Base-by-base conservation (phyloP, 2,888 invertebrate species). In the Matsumyia berberina region DNA sequence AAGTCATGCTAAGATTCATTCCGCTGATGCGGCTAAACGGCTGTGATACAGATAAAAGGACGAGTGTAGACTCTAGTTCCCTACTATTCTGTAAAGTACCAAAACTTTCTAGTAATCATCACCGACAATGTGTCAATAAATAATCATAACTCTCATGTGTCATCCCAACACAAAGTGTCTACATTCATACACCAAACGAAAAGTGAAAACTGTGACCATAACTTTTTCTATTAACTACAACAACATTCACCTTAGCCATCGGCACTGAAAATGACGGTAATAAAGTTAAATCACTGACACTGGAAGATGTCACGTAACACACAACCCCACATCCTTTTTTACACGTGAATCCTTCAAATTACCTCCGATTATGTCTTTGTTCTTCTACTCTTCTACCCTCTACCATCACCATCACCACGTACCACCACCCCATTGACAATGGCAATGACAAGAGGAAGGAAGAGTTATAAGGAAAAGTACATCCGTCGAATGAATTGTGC, bases 321-420 rank as follows among this genome's bases (percentile, higher is more conserved):
- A 12, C 37, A 58, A 12, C 64, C 51, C 29, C 67, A 44, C 42
- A 73, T 66, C 60, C 73, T 60, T 60, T n/a, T 66, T 73, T 73
- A 80, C 80, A 80, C 80, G 66, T 80, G 80, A 80, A 73, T 80
- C 73, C 60, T 49, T 67, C 60, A 73, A 80, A 80, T 80, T 80
- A 80, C 80, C 73, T 80, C 66, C 73, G 73, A 80, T 80, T 80
- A 73, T 73, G 67, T 73, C 80, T 80, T 73, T 80, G 80, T 80
- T 62, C 58, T 35, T 11, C 42, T n/a, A 8, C 57, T 19, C 9
- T 29, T 33, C n/a, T 31, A 17, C 35, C 62, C 11, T 24, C 11
- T 8, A 39, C 42, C 5, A 9, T 58, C 2, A 19, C 11, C 5
- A 39, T 42, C 5, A 9, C 42, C 2, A 19, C 17, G 6, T 24